A percentile compares a stretch with the other conserved stretches of the same genome.
Conservation (phyloP, 2,797 vertebrate species). For the Cynodonichthys magdalenae region DNA sequence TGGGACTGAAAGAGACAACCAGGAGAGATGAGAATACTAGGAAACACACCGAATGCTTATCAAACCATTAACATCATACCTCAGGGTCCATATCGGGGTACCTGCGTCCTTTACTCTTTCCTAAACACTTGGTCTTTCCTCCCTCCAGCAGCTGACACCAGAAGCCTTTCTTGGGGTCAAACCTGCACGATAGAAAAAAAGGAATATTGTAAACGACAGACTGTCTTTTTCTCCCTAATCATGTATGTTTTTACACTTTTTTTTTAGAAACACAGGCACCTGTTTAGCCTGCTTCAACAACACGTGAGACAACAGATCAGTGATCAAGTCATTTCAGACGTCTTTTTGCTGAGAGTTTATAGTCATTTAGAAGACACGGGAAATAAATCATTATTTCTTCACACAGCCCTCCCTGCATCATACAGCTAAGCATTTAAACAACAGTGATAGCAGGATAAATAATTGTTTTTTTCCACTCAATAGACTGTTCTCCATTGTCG, state of each 20-base stretch:
- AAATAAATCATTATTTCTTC: too few species aligned
- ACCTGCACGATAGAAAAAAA: constrained; percentile 76
- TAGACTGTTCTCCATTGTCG: too few species aligned
- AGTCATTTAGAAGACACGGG: too few species aligned
- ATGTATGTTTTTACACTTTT: not conserved
- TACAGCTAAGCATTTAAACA: too few species aligned
- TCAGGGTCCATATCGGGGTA: constrained; percentile 97
- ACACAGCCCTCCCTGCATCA: too few species aligned
- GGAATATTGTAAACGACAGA: not conserved
- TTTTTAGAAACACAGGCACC: too few species aligned
- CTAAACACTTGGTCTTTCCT: constrained; percentile 97
- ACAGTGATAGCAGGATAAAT: too few species aligned
- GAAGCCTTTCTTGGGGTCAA: constrained; percentile 98
- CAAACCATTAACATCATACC: constrained; percentile 76
- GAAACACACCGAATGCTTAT: not conserved
- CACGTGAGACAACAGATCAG: too few species aligned
- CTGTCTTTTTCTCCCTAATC: not conserved
- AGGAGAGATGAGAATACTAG: not conserved
- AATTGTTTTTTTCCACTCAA: too few species aligned
- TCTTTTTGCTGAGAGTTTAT: too few species aligned
- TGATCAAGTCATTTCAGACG: too few species aligned
- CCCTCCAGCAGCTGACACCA: constrained; percentile 98
- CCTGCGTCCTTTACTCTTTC: constrained; percentile 96
- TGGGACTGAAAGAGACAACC: constrained; percentile 82
- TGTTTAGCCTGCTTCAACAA: too few species aligned